These are phyloP conservation scores for Slavum lentiscoides DNA, from an alignment of 2,888 invertebrate species.

Conservation along the genomic window DNA sequence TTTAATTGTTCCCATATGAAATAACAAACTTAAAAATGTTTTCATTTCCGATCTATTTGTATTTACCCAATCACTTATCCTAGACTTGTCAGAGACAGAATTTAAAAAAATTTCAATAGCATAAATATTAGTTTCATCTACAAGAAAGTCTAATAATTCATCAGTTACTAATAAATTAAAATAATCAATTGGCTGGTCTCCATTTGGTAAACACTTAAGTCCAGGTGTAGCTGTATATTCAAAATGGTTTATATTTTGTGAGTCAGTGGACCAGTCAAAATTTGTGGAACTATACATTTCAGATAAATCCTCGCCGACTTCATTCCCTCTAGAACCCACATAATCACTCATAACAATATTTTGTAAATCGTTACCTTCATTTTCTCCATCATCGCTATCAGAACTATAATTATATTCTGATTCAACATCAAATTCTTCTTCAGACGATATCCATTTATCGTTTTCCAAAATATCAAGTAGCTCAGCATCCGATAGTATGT, in stretches of 20 bases:
- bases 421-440: constrained; percentile 21
- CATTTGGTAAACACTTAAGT: constrained; percentile 21
- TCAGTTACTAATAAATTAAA: constrained; percentile 26
- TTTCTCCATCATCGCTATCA: neutral
- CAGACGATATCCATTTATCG: constrained; percentile 17
- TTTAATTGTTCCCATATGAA: constrained; percentile 42
- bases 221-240: constrained; percentile 10
- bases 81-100: constrained; percentile 1
- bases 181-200: constrained; percentile 23
- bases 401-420: constrained; percentile 1
- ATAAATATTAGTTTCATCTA: constrained; percentile 26
- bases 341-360: neutral
- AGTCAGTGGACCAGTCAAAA: constrained; percentile 28
- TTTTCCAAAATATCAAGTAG: constrained; percentile 4
- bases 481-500: constrained; percentile 11
- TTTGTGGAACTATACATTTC: constrained; percentile 17
- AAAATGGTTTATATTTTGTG: constrained; percentile 13
- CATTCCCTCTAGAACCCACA: neutral
- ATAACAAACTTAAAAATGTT: constrained; percentile 35
- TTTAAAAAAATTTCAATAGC: constrained; percentile 25
- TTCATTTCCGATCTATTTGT: constrained; percentile 33
- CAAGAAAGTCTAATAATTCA: constrained; percentile 19
- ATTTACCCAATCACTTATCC: constrained; percentile 5
- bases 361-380: constrained; percentile 9
- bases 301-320: constrained; percentile 6